Conservation (phyloP, 2,113 vertebrate genomes). For the Ptilonorhynchus violaceus region DNA sequence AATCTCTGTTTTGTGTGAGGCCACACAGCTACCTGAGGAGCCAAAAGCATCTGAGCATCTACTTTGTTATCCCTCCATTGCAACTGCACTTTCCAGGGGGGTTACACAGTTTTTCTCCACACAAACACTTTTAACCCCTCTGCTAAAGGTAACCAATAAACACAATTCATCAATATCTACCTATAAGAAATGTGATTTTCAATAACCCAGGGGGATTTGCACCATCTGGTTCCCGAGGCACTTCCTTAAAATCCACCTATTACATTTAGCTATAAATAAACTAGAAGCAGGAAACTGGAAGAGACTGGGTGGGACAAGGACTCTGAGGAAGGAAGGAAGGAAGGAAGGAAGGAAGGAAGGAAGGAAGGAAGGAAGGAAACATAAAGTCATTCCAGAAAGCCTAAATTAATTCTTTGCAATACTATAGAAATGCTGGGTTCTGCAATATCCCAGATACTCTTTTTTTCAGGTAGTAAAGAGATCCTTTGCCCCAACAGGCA, state of each 20-base stretch:
- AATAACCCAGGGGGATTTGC: not conserved
- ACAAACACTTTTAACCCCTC: not conserved
- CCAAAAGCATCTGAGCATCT: not conserved
- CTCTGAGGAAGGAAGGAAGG: not conserved
- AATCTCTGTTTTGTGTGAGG: not conserved
- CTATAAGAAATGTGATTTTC: not conserved
- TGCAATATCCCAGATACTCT: not conserved
- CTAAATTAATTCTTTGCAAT: not conserved
- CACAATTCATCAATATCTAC: not conserved
- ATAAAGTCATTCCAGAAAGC: not conserved
- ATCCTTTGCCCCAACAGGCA: not conserved
- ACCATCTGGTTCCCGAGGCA: rapidly evolving
- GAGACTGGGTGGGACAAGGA: not conserved
- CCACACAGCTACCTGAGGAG: not conserved
- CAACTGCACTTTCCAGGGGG: not conserved
- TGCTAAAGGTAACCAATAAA: not conserved
- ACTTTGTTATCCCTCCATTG: not conserved
- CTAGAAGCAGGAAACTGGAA: constrained; percentile 15
- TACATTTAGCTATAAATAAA: not conserved
- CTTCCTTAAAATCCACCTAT: not conserved
- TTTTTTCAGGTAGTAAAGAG: not conserved
- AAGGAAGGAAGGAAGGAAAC: not conserved
- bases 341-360: not conserved
- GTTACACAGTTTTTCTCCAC: not conserved
- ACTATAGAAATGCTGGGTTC: not conserved